Evolutionary conservation across 2,797 vertebrate species (phyloP), one percentile per base, ranked within the genome.

Genomic region (Dromococcyx pavoninus): DNA sequence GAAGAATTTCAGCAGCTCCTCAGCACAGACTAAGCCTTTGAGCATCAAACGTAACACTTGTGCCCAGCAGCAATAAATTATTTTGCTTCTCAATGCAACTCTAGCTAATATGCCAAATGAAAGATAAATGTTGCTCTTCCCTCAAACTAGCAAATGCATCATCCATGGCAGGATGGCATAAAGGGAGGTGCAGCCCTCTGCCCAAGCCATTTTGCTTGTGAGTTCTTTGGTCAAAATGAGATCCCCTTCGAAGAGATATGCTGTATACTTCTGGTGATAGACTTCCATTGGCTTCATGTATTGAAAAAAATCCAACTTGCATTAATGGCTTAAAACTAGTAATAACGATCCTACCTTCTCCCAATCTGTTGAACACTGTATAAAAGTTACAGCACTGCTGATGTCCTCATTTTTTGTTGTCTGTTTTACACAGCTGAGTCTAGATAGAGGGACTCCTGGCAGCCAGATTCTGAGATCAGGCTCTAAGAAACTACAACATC

Each of bases 391-490:
- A 80, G 41, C 41, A 60, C 37, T 91, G 46, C 37, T 70, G 76
- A 89, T 3, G 11, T 33, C 32, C 58, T 77, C 41, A 57, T 66
- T 90, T 94, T 87, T 76, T 88, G 24, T 67, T 72, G 13, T 61
- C 54, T 86, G 48, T 84, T 95, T 91, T 92, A 94, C 93, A 80
- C 74, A 91, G 75, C 44, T 74, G 58, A 89, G 65, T 80, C 73
- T 60, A 91, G 82, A 96, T 76, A 89, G 57, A 75, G 67, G 64
- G 50, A 92, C 71, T 91, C 64, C 41, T 64, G 56, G 84, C 80
- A 91, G 88, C 56, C 87, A 85, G 78, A 92, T 91, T 93, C 91
- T 96, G 86, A 94, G 86, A 92, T 82, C 91, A 94, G 71, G 67
- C 57, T 74, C 81, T 80, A 89, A 97, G 92, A 89, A 95, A 85